Evolutionary conservation across 35 echinoderm and acorn worm species (phyloP).

Genomic region (Nesometra sesokonis): DNA sequence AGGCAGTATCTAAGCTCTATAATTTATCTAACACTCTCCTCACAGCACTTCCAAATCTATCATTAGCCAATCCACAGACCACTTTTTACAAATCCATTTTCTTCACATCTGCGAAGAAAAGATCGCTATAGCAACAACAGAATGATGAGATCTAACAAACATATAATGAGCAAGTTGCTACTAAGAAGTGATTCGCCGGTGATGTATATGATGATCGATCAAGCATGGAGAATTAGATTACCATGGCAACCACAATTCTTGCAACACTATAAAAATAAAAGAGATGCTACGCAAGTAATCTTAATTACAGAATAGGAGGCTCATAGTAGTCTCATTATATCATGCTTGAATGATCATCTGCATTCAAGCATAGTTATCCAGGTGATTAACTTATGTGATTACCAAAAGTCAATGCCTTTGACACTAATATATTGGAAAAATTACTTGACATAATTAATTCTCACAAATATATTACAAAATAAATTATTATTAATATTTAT

Average conservation of each 20-base stretch:
- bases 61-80: not conserved
- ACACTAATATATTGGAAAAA: not conserved
- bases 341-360: not conserved
- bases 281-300: not conserved
- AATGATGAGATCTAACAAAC: not conserved
- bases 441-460: not conserved
- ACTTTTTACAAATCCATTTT: not conserved
- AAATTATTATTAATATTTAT: not conserved
- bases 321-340: not conserved
- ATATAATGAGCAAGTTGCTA: not conserved
- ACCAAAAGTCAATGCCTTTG: not conserved
- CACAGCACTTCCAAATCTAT: not conserved
- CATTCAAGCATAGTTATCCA: not conserved
- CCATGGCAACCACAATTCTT: not conserved
- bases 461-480: not conserved
- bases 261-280: not conserved
- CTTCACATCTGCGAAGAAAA: not conserved
- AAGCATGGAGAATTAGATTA: not conserved
- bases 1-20: not conserved
- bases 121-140: not conserved
- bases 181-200: not conserved
- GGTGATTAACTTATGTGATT: not conserved
- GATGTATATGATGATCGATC: not conserved
- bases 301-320: not conserved
- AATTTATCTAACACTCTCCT: not conserved